phyloP scores from a whole-genome alignment of 2,797 vertebrate genomes.

The Scarus forsteni region DNA sequence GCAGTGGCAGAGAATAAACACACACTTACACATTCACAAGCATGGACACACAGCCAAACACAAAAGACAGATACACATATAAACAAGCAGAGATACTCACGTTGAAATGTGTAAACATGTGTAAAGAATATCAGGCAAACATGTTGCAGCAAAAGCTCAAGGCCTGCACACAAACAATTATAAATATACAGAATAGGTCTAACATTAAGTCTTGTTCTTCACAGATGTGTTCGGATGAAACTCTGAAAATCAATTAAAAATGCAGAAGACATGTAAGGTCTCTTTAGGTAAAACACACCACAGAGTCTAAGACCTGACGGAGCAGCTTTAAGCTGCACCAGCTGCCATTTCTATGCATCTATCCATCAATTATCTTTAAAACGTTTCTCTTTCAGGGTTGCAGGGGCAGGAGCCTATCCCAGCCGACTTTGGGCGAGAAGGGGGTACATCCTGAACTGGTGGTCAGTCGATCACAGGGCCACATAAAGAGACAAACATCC shows the following conservation, averaged over 20 bases:
- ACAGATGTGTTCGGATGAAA: conserved; percentile 56
- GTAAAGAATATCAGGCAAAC: conserved; percentile 12
- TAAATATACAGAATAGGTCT: too few relatives aligned
- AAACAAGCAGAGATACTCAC: conserved; percentile 12
- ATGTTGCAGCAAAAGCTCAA: not conserved
- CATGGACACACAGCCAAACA: conserved; percentile 10
- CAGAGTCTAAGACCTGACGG: not conserved
- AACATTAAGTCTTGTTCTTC: conserved; percentile 38
- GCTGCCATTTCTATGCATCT: too few relatives aligned
- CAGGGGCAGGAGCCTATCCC: too few relatives aligned
- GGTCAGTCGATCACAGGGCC: too few relatives aligned
- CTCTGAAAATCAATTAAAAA: conserved; percentile 45
- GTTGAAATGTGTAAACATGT: conserved; percentile 17
- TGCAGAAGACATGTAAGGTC: not conserved
- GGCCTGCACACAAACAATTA: not conserved
- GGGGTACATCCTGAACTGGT: too few relatives aligned
- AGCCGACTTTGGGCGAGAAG: too few relatives aligned
- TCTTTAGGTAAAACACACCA: conserved; percentile 13
- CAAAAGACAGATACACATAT: not conserved
- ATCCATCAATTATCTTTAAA: too few relatives aligned
- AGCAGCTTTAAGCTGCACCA: not conserved
- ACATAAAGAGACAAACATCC: too few relatives aligned
- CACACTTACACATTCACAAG: conserved; percentile 2
- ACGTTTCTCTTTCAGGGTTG: too few relatives aligned
- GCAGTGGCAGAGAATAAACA: conserved; percentile 43